Evolutionary conservation across 2,113 vertebrate genomes (phyloP).

Genomic region (Xiphorhynchus elegans): DNA sequence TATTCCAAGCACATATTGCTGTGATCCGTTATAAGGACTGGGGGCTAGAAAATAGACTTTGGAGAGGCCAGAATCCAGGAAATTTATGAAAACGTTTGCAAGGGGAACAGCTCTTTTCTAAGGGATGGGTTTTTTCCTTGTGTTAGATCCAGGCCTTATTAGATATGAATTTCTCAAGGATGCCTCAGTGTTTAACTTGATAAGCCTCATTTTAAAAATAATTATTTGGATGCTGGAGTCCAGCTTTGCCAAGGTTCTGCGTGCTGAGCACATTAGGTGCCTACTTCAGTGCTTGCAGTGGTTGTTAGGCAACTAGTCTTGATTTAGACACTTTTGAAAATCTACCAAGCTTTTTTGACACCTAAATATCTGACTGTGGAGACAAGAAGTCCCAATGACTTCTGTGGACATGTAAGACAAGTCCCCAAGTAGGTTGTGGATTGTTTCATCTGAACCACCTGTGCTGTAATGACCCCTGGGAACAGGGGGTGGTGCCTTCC

Average conservation of each 20-base stretch:
- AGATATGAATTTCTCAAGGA: neutral
- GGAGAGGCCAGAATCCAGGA: neutral
- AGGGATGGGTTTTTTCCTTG: neutral
- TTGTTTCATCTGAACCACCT: neutral
- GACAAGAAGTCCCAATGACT: neutral
- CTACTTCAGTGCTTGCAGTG: neutral
- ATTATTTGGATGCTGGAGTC: neutral
- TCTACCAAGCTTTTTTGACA: neutral
- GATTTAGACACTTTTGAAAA: constrained; percentile 15
- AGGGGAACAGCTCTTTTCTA: neutral
- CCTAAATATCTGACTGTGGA: neutral
- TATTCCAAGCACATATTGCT: neutral
- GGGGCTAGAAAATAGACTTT: neutral
- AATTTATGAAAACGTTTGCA: neutral
- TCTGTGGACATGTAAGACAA: neutral
- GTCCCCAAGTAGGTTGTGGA: neutral
- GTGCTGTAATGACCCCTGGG: neutral
- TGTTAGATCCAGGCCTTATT: neutral
- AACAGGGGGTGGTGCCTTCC: neutral
- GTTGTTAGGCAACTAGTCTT: constrained; percentile 34
- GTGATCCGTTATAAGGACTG: neutral
- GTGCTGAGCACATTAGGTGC: neutral
- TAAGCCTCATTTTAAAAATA: neutral
- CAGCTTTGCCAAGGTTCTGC: neutral
- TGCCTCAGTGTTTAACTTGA: neutral